Percentiles rank a stretch among this genome's conserved stretches.
Conservation (phyloP, 30 jellyfish, hydroid and myxozoan genomes). For the Sanderia malayensis region DNA sequence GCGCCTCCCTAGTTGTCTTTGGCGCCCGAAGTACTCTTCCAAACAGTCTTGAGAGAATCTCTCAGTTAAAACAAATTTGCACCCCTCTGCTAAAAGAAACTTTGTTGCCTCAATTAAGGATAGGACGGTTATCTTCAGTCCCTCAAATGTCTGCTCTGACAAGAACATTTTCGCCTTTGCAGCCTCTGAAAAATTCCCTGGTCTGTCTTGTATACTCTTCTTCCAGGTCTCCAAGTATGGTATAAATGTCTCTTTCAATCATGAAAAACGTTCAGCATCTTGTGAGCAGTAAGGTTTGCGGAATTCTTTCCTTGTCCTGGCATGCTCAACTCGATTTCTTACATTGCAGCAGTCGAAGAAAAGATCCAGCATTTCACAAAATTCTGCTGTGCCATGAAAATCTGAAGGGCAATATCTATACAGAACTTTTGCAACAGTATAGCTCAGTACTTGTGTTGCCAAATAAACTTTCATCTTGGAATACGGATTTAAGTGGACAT, state of each 20-base stretch:
- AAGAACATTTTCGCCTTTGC: constrained; percentile 32
- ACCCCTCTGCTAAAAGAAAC: constrained; percentile 21
- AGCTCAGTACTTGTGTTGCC: too few species aligned
- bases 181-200: constrained; percentile 25
- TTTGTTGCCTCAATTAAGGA: constrained; percentile 4
- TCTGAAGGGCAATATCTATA: constrained; percentile 24
- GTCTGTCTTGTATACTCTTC: background rate
- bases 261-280: constrained; percentile 16
- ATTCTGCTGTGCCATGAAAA: constrained; percentile 8
- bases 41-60: constrained; percentile 48
- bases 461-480: too few species aligned
- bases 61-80: constrained; percentile 32
- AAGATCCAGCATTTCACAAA: constrained; percentile 46
- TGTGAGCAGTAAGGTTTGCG: background rate
- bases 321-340: constrained; percentile 5
- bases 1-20: constrained; percentile 34
- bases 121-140: constrained; percentile 26
- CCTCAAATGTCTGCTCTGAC: constrained; percentile 47
- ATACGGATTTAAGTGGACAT: too few species aligned
- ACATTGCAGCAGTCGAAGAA: constrained; percentile 38
- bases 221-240: constrained; percentile 23
- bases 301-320: background rate
- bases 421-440: too few species aligned
- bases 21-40: constrained; percentile 38
- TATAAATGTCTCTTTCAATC: constrained; percentile 12